Evolutionary conservation across 1,140 invertebrate genomes (phyloP).

Genomic region (Heliothis subflexa): DNA sequence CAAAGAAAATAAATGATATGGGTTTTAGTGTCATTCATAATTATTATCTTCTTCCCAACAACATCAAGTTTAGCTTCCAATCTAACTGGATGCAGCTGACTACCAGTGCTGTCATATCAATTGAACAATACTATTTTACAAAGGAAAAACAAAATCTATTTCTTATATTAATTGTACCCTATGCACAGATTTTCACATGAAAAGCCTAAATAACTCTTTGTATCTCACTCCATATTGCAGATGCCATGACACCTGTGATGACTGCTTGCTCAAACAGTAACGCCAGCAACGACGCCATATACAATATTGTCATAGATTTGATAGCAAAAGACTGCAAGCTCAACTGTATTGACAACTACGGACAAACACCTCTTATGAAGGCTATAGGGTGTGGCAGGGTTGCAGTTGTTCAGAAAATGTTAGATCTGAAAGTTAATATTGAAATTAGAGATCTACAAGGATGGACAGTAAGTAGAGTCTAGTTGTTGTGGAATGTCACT

Average conservation of each 20-base stretch:
- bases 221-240: slow-evolving; percentile 57
- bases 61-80: not conserved
- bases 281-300: slow-evolving; percentile 65
- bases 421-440: slow-evolving; percentile 82
- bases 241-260: slow-evolving; percentile 87
- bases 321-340: slow-evolving; percentile 70
- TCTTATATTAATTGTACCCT: too few species aligned
- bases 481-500: not conserved
- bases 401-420: slow-evolving; percentile 80
- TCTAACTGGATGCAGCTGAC: too few species aligned
- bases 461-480: slow-evolving; percentile 78
- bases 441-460: slow-evolving; percentile 85
- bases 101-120: too few species aligned
- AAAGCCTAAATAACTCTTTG: too few species aligned
- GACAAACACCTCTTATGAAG: slow-evolving; percentile 87
- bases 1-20: too few species aligned
- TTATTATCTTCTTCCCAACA: not conserved
- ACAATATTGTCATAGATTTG: slow-evolving; percentile 69
- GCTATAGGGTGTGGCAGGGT: slow-evolving; percentile 78
- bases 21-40: too few species aligned
- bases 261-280: slow-evolving; percentile 77
- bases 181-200: too few species aligned
- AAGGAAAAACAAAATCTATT: too few species aligned
- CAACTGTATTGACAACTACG: slow-evolving; percentile 80
- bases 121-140: too few species aligned